Evolutionary conservation across 2,888 invertebrate genomes (phyloP).

Genomic region (Eupithecia pulchellata): DNA sequence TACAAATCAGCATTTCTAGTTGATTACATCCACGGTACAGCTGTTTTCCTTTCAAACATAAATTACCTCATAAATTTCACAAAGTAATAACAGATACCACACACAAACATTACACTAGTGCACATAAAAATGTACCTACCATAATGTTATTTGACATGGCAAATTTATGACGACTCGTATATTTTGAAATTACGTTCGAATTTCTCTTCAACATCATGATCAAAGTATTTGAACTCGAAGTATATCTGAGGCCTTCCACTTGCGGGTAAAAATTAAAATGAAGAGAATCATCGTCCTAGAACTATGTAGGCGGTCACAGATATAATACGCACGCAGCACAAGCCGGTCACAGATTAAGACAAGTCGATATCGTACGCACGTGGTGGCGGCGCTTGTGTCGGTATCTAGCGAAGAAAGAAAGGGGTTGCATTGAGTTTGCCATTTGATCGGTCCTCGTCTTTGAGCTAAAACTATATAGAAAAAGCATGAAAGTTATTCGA

Average conservation of each 20-base stretch:
- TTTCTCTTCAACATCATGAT: constrained; percentile 49
- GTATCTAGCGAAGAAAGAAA: too few relatives aligned
- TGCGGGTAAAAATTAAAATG: neutral
- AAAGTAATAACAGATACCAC: constrained; percentile 15
- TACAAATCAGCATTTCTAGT: constrained; percentile 11
- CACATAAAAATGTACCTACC: constrained; percentile 47
- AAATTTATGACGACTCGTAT: constrained; percentile 49
- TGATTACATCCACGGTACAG: constrained; percentile 29
- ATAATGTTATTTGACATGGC: constrained; percentile 41
- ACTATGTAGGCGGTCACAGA: too few relatives aligned
- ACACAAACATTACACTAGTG: constrained; percentile 44
- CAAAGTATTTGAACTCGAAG: constrained; percentile 36
- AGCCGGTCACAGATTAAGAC: too few relatives aligned
- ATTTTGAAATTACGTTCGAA: constrained; percentile 37
- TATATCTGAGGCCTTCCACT: neutral
- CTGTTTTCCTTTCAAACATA: constrained; percentile 45
- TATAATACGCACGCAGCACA: too few relatives aligned
- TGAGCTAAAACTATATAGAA: too few relatives aligned
- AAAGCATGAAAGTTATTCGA: too few relatives aligned
- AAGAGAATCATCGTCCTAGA: too few relatives aligned
- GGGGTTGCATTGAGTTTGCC: too few relatives aligned
- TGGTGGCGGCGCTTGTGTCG: too few relatives aligned
- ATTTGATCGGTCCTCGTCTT: too few relatives aligned
- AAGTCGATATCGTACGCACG: too few relatives aligned
- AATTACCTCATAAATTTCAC: constrained; percentile 50